phyloP scores from a whole-genome alignment of 1,140 invertebrate genomes.

The Trichonephila inaurata region DNA sequence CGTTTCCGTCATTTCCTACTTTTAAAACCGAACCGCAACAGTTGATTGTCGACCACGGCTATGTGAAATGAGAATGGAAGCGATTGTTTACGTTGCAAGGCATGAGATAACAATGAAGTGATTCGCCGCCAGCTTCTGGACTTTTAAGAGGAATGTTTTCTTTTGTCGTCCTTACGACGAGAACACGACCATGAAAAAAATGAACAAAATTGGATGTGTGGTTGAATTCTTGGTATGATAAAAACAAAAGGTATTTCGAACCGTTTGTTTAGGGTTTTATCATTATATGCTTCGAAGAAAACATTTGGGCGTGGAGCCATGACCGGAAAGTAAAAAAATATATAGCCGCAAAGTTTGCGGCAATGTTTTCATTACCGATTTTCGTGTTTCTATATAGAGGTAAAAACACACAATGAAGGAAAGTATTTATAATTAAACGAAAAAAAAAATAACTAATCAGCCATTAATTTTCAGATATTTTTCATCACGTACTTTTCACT shows the following conservation, averaged over 20 bases:
- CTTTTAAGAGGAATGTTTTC: background rate
- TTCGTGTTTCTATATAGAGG: no score
- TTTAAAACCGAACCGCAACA: background rate
- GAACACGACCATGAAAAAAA: background rate
- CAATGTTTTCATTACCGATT: no score
- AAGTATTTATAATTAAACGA: no score
- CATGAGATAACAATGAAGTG: background rate
- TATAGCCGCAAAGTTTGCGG: no score
- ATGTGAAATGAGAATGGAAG: background rate
- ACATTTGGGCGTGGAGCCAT: no score
- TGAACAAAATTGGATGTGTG: background rate
- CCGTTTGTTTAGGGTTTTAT: background rate
- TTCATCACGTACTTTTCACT: no score
- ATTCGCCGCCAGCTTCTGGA: background rate
- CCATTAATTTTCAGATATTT: no score
- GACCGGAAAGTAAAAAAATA: no score
- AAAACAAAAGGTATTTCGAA: background rate
- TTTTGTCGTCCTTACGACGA: background rate
- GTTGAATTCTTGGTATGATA: background rate
- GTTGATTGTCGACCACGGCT: background rate
- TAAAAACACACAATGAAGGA: no score
- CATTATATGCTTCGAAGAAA: background rate
- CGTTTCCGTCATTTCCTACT: constrained; percentile 29
- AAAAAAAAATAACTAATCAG: no score
- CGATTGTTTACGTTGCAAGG: background rate